Base-by-base conservation (phyloP, 2,113 vertebrate genomes). In the Pardalotus punctatus region DNA sequence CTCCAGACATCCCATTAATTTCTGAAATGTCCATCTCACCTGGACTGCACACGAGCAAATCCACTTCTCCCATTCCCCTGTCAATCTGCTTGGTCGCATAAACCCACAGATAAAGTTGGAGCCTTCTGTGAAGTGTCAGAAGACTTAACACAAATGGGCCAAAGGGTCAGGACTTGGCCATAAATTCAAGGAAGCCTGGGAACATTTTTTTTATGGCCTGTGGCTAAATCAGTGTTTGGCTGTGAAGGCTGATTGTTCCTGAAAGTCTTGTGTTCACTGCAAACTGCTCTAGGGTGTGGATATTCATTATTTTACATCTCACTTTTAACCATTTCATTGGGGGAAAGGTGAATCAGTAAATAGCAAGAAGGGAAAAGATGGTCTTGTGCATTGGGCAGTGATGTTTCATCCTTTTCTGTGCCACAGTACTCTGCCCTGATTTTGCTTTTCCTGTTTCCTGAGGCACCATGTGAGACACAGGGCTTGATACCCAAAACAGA, bases 181-280 rank as follows among this genome's bases (percentile, higher is more conserved):
- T 73, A 61, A 84, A 89, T 81, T 70, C 78, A 40, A 14, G 24
- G 28, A 50, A 53, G 13, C 25, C 47, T n/a, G 69, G 69, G 64
- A 61, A 36, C 42, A 9, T 2, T 73, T n/a, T 2, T 47, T 91
- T 91, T 86, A 42, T 4, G 6, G 38, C 14, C 33, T 0, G 0
- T 53, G 69, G 42, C 42, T 70, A 57, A 77, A 61, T 40, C 11
- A 1, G 27, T 35, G n/a, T 45, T 66, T 90, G 94, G 28, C 69
- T 89, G 35, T 6, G 38, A 73, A n/a, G 56, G 42, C 31, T 81
- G 56, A 58, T 71, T 66, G 42, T 92, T 90, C 73, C 90, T 71
- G 65, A 50, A 93, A 88, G 33, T 79, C 65, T 58, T 50, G 33
- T 81, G 73, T 60, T 87, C 56, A 11, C 47, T 90, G 66, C 29